Evolutionary conservation across 2,888 invertebrate species (phyloP).

Genomic region (Gymnocheta viridis): DNA sequence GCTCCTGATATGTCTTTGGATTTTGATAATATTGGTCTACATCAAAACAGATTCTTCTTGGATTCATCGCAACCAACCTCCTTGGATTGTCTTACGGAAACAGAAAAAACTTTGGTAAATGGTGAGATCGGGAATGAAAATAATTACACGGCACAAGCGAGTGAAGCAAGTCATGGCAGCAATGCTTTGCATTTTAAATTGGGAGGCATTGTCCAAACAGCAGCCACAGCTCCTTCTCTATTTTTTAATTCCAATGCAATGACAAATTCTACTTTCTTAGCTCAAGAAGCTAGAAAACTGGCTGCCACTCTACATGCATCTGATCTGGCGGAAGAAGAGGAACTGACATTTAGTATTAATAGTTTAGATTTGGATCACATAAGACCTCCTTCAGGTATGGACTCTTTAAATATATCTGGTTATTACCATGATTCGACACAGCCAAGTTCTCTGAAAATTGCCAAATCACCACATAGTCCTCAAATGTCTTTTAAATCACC

Average conservation of each 20-base stretch:
- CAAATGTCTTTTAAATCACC: conserved; percentile 79
- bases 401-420: conserved; percentile 84
- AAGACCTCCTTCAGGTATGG: conserved; percentile 90
- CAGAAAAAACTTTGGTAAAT: conserved; percentile 75
- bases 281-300: conserved; percentile 89
- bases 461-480: conserved; percentile 72
- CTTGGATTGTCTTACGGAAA: conserved; percentile 76
- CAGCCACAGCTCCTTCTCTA: conserved; percentile 70
- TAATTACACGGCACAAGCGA: background rate
- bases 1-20: conserved; percentile 67
- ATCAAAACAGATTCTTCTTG: conserved; percentile 52
- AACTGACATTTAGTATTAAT: conserved; percentile 85
- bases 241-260: conserved; percentile 84
- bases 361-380: conserved; percentile 89
- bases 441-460: conserved; percentile 73
- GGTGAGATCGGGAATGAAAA: conserved; percentile 37
- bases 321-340: conserved; percentile 71
- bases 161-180: conserved; percentile 50
- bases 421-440: conserved; percentile 82
- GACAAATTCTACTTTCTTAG: conserved; percentile 88
- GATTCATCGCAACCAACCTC: conserved; percentile 75
- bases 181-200: conserved; percentile 77
- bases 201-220: conserved; percentile 79
- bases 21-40: conserved; percentile 60
- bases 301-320: conserved; percentile 82